Evolutionary conservation across 2,797 vertebrate species (phyloP), one percentile per base, ranked within the genome.

Genomic region (Petrocephalus schoutedeni): DNA sequence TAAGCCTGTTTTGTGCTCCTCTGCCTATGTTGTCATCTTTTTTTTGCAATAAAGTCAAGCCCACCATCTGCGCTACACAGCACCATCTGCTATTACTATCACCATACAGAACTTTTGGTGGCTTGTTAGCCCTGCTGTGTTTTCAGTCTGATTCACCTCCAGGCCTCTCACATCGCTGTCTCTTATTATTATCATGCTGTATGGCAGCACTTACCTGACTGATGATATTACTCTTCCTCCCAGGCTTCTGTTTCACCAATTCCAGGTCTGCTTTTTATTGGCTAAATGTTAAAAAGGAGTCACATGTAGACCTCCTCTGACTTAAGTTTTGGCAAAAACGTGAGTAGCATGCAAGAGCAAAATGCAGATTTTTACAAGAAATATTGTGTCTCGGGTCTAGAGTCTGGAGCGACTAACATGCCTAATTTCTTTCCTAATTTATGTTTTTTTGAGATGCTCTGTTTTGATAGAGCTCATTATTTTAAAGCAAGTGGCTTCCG

Each of bases 381-480:
- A 41, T 61, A 32, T 8, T n/a, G n/a, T 61, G 80, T 45, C 45
- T 45, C 23, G 41, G 23, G 56, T 85, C 85, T 85, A 57, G 85
- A 85, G 49, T 71, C 12, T 36, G 7, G 21, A 49, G 59, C 85
- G 56, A 67, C 41, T 85, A 28, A 49, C 19, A 16, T 51, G 36
- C 28, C 53, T 19, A 41, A 41, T 56, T 83, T 57, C 71, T 53
- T 57, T 88, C 74, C 77, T 51, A 23, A 36, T 84, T 88, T 83
- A 83, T 57, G 84, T 56, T 58, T 58, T 58, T 85, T 58, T 85
- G n/a, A 83, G 4, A 14, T 61, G 23, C 86, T 80, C 57, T 86
- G 54, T 23, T 59, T 86, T 58, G 53, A 80, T 80, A 86, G 87
- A 86, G 32, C 36, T 88, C 67, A 74, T 88, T 88, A 88, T 88